Evolutionary conservation across 2,888 invertebrate genomes (phyloP).

Genomic region (Strigamia maritima): DNA sequence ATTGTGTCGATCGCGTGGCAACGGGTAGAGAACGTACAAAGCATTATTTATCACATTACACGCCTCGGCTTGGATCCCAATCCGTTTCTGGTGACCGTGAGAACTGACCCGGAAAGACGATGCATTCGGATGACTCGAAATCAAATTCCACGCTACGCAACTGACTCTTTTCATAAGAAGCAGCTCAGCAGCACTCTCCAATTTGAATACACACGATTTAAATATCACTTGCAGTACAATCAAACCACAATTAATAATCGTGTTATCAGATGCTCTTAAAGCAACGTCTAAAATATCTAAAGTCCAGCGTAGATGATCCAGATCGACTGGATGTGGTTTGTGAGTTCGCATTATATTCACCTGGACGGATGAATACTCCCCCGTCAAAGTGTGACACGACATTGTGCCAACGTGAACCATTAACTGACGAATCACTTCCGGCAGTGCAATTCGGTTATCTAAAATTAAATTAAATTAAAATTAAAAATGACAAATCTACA

Average conservation of each 20-base stretch:
- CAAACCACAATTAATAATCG: constrained; percentile 49
- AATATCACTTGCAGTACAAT: constrained; percentile 51
- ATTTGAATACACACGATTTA: constrained; percentile 48
- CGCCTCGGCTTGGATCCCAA: constrained; percentile 46
- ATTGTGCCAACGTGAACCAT: constrained; percentile 51
- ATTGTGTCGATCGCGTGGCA: constrained; percentile 45
- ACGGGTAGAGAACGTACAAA: constrained; percentile 48
- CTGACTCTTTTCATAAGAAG: constrained; percentile 47
- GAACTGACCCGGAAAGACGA: not conserved
- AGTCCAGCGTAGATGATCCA: constrained; percentile 48
- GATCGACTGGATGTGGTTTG: constrained; percentile 48
- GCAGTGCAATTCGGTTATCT: constrained; percentile 44
- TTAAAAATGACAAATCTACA: not conserved
- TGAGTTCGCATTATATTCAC: constrained; percentile 44
- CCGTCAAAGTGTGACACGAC: constrained; percentile 51
- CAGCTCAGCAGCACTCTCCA: constrained; percentile 46
- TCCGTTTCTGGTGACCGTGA: not conserved
- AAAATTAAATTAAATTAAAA: constrained; percentile 13
- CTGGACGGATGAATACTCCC: constrained; percentile 47
- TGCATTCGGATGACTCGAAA: constrained; percentile 41
- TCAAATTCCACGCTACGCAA: constrained; percentile 44
- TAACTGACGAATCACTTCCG: constrained; percentile 47
- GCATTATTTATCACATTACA: constrained; percentile 49
- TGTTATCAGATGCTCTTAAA: constrained; percentile 46
- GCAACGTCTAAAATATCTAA: constrained; percentile 50